A percentile compares a stretch with the other conserved stretches of the same genome.
phyloP scores from a whole-genome alignment of 2,797 vertebrate species.

The Buceros bicornis region DNA sequence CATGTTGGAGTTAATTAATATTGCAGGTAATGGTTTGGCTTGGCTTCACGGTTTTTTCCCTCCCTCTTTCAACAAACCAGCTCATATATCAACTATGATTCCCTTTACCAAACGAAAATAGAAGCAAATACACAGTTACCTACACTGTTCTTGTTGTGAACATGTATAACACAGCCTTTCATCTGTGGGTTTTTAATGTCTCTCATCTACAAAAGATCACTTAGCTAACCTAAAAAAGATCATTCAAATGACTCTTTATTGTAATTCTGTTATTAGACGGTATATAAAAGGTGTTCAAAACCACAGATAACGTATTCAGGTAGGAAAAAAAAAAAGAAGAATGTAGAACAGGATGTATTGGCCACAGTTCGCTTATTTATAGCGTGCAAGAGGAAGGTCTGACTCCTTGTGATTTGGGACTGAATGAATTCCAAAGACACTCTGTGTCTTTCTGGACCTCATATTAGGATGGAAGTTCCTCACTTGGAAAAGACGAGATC shows the following conservation, averaged over 20 bases:
- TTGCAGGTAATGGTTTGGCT: conserved; percentile 37
- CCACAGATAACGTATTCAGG: background rate
- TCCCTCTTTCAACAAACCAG: conserved; percentile 43
- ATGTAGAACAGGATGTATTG: background rate
- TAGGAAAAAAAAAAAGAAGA: background rate
- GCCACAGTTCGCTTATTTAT: background rate
- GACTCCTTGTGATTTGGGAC: fast-evolving
- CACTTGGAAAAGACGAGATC: fast-evolving
- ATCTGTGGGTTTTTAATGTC: background rate
- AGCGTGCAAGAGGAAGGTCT: background rate
- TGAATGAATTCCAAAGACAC: background rate
- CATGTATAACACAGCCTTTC: background rate
- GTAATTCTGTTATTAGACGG: background rate
- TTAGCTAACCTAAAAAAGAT: background rate
- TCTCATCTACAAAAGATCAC: background rate
- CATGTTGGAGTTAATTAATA: conserved; percentile 22
- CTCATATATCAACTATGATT: conserved; percentile 43
- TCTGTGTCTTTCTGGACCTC: background rate
- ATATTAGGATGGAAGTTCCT: background rate
- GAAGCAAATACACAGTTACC: background rate
- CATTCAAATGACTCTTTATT: background rate
- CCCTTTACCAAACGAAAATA: conserved; percentile 30
- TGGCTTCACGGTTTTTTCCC: conserved; percentile 10
- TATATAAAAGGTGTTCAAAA: background rate
- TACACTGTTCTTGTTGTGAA: background rate